Conservation (phyloP, 2,797 vertebrate species). For the Poecilia velifera region DNA sequence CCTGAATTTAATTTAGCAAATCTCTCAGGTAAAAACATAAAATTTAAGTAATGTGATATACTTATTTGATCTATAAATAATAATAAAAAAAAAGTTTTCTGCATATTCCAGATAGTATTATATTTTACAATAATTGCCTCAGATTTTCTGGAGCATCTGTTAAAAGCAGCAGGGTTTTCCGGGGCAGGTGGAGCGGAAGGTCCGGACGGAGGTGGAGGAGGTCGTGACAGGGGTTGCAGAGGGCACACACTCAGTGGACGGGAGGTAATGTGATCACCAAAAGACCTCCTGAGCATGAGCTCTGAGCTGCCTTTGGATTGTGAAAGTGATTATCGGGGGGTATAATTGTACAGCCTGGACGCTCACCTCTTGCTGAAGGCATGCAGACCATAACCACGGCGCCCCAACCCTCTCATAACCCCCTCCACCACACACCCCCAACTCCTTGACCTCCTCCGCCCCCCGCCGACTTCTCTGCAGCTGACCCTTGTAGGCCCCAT, state of each 20-base stretch:
- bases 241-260: constrained; percentile 47
- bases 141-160: not conserved
- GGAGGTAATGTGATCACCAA: constrained; percentile 72
- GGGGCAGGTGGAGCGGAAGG: constrained; percentile 59
- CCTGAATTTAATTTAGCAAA: not conserved
- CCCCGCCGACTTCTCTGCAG: constrained; percentile 69
- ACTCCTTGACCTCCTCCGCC: constrained; percentile 73
- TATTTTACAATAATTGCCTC: constrained; percentile 7
- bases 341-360: constrained; percentile 73
- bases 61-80: not conserved
- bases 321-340: constrained; percentile 79
- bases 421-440: constrained; percentile 51
- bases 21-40: not conserved
- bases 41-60: not conserved
- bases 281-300: constrained; percentile 61
- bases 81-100: not conserved
- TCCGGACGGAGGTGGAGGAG: constrained; percentile 39
- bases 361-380: constrained; percentile 69
- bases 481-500: constrained; percentile 72
- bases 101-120: not conserved
- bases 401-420: constrained; percentile 12
- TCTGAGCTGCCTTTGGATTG: constrained; percentile 61
- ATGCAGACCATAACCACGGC: constrained; percentile 54
- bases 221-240: constrained; percentile 33
- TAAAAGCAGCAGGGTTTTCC: constrained; percentile 29